phyloP scores from a whole-genome alignment of 2,888 invertebrate species.

The Dorcus parallelipipedus region DNA sequence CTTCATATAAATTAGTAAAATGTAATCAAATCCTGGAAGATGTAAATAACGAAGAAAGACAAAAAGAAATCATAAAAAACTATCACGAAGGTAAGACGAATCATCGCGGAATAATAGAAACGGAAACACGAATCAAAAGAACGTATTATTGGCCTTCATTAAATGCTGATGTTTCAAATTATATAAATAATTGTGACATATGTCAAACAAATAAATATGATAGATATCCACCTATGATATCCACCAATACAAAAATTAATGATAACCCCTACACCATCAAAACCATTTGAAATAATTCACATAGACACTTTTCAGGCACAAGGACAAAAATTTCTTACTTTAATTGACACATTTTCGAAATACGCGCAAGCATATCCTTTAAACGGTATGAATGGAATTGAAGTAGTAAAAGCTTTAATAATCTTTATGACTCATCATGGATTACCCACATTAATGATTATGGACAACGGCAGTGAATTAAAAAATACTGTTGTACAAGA shows the following conservation, averaged over 20 bases:
- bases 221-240: background rate
- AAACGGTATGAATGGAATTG: conserved; percentile 2
- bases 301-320: conserved; percentile 13
- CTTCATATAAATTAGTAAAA: background rate
- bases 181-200: background rate
- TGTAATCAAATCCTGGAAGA: background rate
- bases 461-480: background rate
- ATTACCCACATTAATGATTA: background rate
- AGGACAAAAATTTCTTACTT: conserved; percentile 13
- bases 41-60: background rate
- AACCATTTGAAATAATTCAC: conserved; percentile 14
- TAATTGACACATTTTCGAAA: conserved; percentile 14
- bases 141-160: background rate
- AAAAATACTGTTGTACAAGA: background rate
- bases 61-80: background rate
- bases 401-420: background rate
- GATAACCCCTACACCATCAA: background rate
- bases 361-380: conserved; percentile 14
- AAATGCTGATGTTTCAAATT: background rate
- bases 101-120: conserved; percentile 1
- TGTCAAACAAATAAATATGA: background rate
- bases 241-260: background rate
- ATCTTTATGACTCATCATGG: background rate
- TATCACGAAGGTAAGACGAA: conserved; percentile 2
- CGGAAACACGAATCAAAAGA: background rate